Conservation (phyloP, 2,797 vertebrate species). For the Glossophaga mutica region DNA sequence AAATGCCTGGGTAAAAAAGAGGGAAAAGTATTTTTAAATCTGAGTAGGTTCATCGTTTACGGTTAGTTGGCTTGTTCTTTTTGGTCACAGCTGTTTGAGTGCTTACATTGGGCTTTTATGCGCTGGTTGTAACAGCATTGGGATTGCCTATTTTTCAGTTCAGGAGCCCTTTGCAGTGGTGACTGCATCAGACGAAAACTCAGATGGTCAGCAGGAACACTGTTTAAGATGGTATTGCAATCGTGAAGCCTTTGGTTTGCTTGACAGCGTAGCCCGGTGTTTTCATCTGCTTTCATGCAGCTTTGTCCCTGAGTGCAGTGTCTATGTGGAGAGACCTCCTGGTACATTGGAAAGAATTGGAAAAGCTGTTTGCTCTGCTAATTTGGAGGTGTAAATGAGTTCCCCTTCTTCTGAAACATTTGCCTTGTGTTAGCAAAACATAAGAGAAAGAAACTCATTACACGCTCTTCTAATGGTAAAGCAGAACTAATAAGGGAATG, state of each 20-base stretch:
- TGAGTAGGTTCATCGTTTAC: background rate
- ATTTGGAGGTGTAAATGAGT: slow-evolving; percentile 69
- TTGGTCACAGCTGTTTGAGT: background rate
- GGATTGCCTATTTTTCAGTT: slow-evolving; percentile 1
- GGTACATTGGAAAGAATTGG: slow-evolving; percentile 47
- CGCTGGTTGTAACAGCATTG: background rate
- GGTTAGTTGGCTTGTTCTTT: background rate
- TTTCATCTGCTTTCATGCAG: background rate
- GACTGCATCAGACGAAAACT: background rate
- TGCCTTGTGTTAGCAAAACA: slow-evolving; percentile 71
- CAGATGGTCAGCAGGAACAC: slow-evolving; percentile 23
- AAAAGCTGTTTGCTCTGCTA: slow-evolving; percentile 64
- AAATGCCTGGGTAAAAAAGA: slow-evolving; percentile 40
- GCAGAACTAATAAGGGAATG: slow-evolving; percentile 77
- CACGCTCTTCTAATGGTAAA: slow-evolving; percentile 62
- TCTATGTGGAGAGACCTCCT: slow-evolving; percentile 50
- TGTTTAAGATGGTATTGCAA: background rate
- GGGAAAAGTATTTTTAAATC: background rate
- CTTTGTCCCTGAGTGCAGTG: background rate
- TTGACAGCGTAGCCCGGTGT: background rate
- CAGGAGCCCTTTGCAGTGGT: background rate
- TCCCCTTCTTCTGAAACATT: slow-evolving; percentile 64
- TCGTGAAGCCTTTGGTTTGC: background rate
- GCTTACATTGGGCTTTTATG: background rate
- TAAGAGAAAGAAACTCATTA: slow-evolving; percentile 72